Evolutionary conservation across 1,140 invertebrate genomes (phyloP).

Genomic region (Tenebrio molitor): DNA sequence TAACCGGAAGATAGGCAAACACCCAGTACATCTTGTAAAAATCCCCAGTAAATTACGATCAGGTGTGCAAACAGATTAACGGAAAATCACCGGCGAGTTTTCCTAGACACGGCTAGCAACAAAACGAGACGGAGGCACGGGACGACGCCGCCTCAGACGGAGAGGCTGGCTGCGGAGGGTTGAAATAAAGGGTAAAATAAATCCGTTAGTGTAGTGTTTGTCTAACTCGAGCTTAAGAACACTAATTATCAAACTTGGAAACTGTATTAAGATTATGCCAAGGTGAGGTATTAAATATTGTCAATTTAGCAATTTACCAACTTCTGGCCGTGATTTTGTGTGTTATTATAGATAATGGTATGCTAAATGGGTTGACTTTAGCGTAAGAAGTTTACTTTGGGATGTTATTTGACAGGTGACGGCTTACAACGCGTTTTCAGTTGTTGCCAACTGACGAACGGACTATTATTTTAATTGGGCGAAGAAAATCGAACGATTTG

Average conservation of each 20-base stretch:
- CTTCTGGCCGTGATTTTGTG: constrained; percentile 59
- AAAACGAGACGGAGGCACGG: neutral
- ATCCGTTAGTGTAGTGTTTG: constrained; percentile 62
- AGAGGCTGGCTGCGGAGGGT: constrained; percentile 26
- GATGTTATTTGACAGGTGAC: constrained; percentile 62
- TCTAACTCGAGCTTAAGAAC: constrained; percentile 64
- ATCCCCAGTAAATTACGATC: constrained; percentile 47
- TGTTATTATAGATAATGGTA: constrained; percentile 65
- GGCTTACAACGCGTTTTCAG: constrained; percentile 54
- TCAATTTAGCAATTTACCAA: constrained; percentile 63
- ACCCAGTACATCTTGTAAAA: constrained; percentile 38
- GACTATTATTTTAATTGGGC: constrained; percentile 1
- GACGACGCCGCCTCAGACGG: neutral
- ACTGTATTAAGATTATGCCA: constrained; percentile 65
- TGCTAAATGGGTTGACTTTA: constrained; percentile 64
- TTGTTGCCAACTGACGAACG: constrained; percentile 34
- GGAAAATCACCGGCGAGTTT: constrained; percentile 21
- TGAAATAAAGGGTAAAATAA: constrained; percentile 56
- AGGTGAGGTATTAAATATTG: constrained; percentile 63
- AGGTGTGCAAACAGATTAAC: constrained; percentile 49
- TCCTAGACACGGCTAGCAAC: constrained; percentile 34
- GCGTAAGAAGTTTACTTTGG: constrained; percentile 59
- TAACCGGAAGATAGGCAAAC: constrained; percentile 32
- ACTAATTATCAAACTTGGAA: constrained; percentile 65
- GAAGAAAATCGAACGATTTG: neutral